Percentiles rank a stretch among this genome's conserved stretches.
These are phyloP conservation scores for Diglossa cyanea DNA, from an alignment of 2,797 vertebrate genomes.

Conservation along the genomic window DNA sequence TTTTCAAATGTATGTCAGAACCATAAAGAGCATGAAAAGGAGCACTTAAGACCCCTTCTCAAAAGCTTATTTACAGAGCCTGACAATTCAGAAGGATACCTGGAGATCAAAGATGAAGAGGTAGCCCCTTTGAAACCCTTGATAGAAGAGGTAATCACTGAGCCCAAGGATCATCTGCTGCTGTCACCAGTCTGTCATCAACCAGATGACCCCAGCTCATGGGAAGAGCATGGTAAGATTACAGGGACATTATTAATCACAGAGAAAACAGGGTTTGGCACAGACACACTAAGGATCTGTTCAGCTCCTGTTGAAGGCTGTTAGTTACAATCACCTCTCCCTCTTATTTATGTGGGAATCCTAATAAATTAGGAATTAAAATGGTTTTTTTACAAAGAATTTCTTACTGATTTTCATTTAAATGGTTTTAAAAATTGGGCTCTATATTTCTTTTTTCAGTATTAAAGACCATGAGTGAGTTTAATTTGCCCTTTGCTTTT, in stretches of 20 bases:
- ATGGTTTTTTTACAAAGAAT: neutral
- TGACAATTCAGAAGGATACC: neutral
- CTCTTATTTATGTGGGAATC: neutral
- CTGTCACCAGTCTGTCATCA: neutral
- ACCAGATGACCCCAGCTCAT: neutral
- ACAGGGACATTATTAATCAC: neutral
- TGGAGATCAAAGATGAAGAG: neutral
- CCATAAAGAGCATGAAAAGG: neutral
- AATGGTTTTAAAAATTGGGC: fast-evolving
- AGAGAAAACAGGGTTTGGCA: neutral
- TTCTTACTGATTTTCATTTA: neutral
- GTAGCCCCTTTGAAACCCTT: neutral
- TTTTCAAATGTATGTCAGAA: slow-evolving; percentile 28
- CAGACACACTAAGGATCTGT: neutral
- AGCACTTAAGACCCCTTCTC: neutral
- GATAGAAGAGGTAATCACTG: slow-evolving; percentile 64
- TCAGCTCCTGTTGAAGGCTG: neutral
- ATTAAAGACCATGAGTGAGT: neutral
- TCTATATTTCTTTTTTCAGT: neutral
- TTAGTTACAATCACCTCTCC: neutral
- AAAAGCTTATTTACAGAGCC: slow-evolving; percentile 7
- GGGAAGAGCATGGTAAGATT: neutral
- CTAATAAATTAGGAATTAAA: neutral
- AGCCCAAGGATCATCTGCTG: neutral
- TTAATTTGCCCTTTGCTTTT: neutral